Conservation (phyloP, 2,113 vertebrate genomes). For the Brachypodius melanocephalos region DNA sequence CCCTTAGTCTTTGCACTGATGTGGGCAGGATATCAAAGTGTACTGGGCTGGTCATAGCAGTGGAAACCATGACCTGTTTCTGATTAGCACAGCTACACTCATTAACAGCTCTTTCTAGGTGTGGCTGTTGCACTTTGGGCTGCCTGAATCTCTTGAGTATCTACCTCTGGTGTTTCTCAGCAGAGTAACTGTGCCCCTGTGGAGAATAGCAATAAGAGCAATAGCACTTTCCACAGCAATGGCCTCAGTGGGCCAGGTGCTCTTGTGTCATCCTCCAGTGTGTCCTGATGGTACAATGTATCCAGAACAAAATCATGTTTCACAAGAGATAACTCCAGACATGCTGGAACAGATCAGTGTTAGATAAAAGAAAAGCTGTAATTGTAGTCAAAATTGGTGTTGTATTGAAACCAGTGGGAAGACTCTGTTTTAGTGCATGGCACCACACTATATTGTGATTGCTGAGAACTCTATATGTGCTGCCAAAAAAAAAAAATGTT, state of each 20-base stretch:
- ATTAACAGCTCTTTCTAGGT: neutral
- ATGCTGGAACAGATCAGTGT: neutral
- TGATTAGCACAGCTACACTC: neutral
- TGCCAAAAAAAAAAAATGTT: neutral
- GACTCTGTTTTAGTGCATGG: neutral
- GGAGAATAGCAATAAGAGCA: rapidly evolving
- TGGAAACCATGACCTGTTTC: neutral
- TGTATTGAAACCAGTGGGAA: neutral
- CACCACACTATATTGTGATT: neutral
- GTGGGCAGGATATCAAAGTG: neutral
- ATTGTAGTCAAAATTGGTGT: neutral
- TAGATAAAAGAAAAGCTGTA: neutral
- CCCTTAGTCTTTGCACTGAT: neutral
- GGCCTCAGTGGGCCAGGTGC: neutral
- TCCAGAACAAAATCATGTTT: neutral
- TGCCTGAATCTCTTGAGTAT: neutral
- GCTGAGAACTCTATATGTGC: neutral
- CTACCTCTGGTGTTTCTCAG: neutral
- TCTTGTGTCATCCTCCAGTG: neutral
- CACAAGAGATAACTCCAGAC: neutral
- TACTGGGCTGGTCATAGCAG: neutral
- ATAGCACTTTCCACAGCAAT: neutral
- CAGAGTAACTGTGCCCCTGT: neutral
- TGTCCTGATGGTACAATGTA: neutral
- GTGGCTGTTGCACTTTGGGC: neutral